phyloP scores from a whole-genome alignment of 2,797 vertebrate genomes.

The Orestias chungarensis region DNA sequence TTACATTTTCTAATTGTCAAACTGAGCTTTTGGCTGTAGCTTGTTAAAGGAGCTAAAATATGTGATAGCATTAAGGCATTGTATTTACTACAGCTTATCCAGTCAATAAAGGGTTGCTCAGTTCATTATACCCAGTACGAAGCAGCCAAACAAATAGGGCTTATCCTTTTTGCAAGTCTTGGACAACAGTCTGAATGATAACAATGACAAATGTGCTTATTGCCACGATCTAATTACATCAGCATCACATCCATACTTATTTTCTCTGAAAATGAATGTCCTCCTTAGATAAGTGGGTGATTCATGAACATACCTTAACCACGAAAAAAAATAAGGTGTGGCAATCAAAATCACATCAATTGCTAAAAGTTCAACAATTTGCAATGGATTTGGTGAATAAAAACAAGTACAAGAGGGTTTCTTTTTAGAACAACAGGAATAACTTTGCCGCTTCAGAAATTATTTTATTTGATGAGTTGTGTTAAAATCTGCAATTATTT shows the following conservation, averaged over 20 bases:
- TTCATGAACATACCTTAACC: conserved; percentile 74
- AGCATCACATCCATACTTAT: conserved; percentile 75
- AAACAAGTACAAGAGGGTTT: no score
- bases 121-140: not conserved
- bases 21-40: conserved; percentile 9
- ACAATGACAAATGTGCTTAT: conserved; percentile 79
- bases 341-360: conserved; percentile 44
- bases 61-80: conserved; percentile 40
- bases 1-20: conserved; percentile 46
- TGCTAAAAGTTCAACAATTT: conserved; percentile 33
- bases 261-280: conserved; percentile 74
- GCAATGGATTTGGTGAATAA: no score
- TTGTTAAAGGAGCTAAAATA: conserved; percentile 38
- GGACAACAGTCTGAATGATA: conserved; percentile 65
- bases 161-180: conserved; percentile 53
- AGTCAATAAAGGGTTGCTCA: conserved; percentile 41
- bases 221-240: conserved; percentile 72
- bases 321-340: conserved; percentile 36
- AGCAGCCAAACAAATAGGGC: conserved; percentile 5
- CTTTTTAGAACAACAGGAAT: no score
- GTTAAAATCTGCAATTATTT: no score
- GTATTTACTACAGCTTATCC: conserved; percentile 39
- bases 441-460: no score
- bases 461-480: no score
- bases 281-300: conserved; percentile 74